Evolutionary conservation across 2,113 vertebrate genomes (phyloP).

Genomic region (Menura novaehollandiae): DNA sequence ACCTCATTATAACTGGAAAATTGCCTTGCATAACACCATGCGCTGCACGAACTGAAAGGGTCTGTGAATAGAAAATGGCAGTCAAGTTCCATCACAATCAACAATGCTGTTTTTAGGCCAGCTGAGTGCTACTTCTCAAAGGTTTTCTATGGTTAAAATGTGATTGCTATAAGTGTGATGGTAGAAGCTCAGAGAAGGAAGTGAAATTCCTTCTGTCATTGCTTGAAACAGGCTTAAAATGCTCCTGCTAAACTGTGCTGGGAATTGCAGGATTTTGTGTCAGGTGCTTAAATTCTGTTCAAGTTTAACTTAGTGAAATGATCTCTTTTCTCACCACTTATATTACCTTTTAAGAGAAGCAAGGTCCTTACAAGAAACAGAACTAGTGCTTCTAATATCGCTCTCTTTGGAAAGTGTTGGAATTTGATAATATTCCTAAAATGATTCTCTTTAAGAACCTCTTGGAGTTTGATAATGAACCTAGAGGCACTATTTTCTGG

Average conservation of each 20-base stretch:
- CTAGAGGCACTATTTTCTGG: background rate
- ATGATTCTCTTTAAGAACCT: background rate
- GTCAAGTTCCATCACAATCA: slow-evolving; percentile 11
- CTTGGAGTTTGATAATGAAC: background rate
- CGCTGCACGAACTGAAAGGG: background rate
- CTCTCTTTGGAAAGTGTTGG: background rate
- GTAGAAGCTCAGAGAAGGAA: background rate
- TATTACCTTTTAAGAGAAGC: background rate
- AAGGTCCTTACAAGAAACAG: background rate
- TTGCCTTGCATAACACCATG: slow-evolving; percentile 28
- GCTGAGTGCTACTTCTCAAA: background rate
- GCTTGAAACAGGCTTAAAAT: background rate
- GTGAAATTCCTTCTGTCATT: background rate
- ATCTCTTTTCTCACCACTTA: background rate
- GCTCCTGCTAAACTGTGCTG: background rate
- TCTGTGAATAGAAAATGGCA: slow-evolving; percentile 28
- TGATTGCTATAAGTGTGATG: slow-evolving; percentile 3
- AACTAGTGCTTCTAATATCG: background rate
- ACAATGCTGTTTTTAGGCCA: slow-evolving; percentile 18
- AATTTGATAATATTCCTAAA: background rate
- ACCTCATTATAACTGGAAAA: slow-evolving; percentile 31
- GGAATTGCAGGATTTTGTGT: background rate
- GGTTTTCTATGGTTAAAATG: background rate
- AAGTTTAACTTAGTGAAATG: background rate
- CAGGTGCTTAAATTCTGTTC: background rate